phyloP scores from a whole-genome alignment of 2,888 invertebrate species.

The Noctua pronuba region DNA sequence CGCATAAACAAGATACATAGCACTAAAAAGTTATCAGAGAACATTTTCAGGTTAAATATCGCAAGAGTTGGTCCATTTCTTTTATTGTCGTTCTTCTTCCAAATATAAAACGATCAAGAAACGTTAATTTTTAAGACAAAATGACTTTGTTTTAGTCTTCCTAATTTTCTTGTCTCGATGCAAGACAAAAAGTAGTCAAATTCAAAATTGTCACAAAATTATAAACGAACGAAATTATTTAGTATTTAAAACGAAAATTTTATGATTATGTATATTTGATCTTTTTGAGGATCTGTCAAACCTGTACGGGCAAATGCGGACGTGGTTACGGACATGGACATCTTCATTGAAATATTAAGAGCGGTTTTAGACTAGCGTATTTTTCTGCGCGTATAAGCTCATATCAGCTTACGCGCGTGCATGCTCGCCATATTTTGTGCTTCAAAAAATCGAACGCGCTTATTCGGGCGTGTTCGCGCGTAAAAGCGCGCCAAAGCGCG shows the following conservation, averaged over 20 bases:
- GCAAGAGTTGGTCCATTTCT: not conserved
- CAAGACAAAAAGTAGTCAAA: constrained; percentile 19
- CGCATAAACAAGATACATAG: no score
- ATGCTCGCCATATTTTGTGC: no score
- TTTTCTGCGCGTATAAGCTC: not conserved
- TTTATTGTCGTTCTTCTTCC: not conserved
- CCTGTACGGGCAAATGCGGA: not conserved
- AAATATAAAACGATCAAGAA: not conserved
- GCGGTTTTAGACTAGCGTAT: not conserved
- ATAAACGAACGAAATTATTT: constrained; percentile 47
- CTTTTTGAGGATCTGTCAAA: constrained; percentile 8
- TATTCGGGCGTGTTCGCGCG: not conserved
- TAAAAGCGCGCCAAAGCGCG: not conserved
- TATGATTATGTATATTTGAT: constrained; percentile 48
- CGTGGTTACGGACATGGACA: not conserved
- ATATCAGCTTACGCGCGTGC: not conserved
- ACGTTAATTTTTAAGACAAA: not conserved
- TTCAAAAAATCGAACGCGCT: not conserved
- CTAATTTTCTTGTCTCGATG: constrained; percentile 15
- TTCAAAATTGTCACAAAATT: constrained; percentile 36
- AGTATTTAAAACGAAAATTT: constrained; percentile 54
- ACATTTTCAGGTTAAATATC: not conserved
- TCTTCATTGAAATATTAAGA: not conserved
- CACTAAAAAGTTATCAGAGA: no score
- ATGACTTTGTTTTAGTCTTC: constrained; percentile 8